A percentile compares a stretch with the other conserved stretches of the same genome.
These are phyloP conservation scores for Anomalospiza imberbis DNA, from an alignment of 2,797 vertebrate genomes.

Conservation along the genomic window DNA sequence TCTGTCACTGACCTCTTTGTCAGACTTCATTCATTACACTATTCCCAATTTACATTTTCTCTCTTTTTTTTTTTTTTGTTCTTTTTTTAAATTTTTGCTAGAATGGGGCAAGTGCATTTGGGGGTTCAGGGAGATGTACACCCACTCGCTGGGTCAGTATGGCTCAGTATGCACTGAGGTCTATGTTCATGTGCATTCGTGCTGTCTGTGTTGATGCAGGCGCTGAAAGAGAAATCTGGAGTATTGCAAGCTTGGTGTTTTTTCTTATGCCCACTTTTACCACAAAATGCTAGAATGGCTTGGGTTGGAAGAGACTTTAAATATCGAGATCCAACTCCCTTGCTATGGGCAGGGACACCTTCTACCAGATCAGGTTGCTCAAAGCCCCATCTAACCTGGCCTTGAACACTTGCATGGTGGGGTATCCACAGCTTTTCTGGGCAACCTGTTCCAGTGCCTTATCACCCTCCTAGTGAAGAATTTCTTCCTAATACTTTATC, in stretches of 20 bases:
- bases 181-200: neutral
- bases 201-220: neutral
- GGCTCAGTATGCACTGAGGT: neutral
- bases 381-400: neutral
- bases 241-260: neutral
- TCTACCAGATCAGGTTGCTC: neutral
- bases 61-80: neutral
- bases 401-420: neutral
- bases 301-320: neutral
- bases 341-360: neutral
- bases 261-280: neutral
- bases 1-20: conserved; percentile 1
- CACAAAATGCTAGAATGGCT: neutral
- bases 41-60: neutral
- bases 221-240: neutral
- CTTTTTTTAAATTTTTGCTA: neutral
- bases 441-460: neutral
- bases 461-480: neutral
- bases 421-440: neutral
- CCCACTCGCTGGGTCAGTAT: neutral
- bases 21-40: neutral
- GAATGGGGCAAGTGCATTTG: neutral
- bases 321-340: neutral
- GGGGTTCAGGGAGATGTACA: neutral
- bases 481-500: neutral